Evolutionary conservation across 2,797 vertebrate species (phyloP).

Genomic region (Sebastes diaconus): DNA sequence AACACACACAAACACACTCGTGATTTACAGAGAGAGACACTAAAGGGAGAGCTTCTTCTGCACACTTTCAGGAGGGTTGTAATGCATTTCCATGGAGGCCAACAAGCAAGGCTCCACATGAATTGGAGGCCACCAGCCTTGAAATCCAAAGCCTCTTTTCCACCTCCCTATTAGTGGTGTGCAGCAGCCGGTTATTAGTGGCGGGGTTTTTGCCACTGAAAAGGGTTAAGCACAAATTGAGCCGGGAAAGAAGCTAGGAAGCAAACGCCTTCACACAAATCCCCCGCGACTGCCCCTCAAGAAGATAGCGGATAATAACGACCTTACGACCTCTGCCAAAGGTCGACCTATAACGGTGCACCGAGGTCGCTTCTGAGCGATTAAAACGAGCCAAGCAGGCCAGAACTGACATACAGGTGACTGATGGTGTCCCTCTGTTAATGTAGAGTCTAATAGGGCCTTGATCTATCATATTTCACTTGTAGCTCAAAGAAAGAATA

Average conservation of each 20-base stretch:
- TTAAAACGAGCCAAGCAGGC: not conserved
- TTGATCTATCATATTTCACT: not conserved
- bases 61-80: not conserved
- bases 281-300: slow-evolving; percentile 22
- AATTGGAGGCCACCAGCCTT: slow-evolving; percentile 22
- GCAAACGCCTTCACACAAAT: slow-evolving; percentile 53
- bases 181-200: slow-evolving; percentile 50
- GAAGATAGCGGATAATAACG: slow-evolving; percentile 41
- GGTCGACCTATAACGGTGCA: not conserved
- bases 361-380: slow-evolving; percentile 9
- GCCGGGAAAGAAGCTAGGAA: slow-evolving; percentile 30
- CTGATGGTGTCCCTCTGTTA: slow-evolving; percentile 6
- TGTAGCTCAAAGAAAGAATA: not conserved
- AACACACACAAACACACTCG: not conserved
- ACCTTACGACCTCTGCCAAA: slow-evolving; percentile 45
- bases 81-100: slow-evolving; percentile 19
- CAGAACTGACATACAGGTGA: not conserved
- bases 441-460: slow-evolving; percentile 3
- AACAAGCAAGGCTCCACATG: slow-evolving; percentile 19
- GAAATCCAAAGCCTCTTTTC: slow-evolving; percentile 56
- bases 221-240: slow-evolving; percentile 63
- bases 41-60: not conserved
- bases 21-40: not conserved
- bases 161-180: slow-evolving; percentile 34
- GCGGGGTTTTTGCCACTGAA: slow-evolving; percentile 34